Conservation (phyloP, 2,797 vertebrate species). For the Xenopus petersii region DNA sequence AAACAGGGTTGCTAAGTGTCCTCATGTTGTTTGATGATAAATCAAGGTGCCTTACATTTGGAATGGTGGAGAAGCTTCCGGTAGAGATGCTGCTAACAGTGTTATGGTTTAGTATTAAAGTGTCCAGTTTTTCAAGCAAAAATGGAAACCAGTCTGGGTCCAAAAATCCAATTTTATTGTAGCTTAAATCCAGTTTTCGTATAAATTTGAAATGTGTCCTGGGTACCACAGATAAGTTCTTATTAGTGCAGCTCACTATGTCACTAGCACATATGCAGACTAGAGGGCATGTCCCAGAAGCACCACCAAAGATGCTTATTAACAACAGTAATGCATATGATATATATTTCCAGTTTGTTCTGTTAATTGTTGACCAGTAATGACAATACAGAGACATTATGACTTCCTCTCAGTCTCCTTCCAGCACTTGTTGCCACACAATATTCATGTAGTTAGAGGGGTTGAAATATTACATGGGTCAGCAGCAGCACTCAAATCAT, state of each 20-base stretch:
- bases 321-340: slow-evolving; percentile 68
- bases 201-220: slow-evolving; percentile 72
- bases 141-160: slow-evolving; percentile 72
- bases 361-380: slow-evolving; percentile 53
- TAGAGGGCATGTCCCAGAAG: slow-evolving; percentile 70
- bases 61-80: slow-evolving; percentile 72
- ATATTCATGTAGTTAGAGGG: slow-evolving; percentile 49
- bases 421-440: slow-evolving; percentile 54
- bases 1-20: slow-evolving; percentile 68
- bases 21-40: slow-evolving; percentile 82
- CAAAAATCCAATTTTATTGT: slow-evolving; percentile 75
- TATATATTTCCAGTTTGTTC: slow-evolving; percentile 59
- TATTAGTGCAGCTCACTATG: slow-evolving; percentile 81
- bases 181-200: slow-evolving; percentile 82
- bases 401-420: slow-evolving; percentile 53
- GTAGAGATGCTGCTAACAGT: slow-evolving; percentile 68
- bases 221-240: slow-evolving; percentile 76
- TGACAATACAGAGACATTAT: slow-evolving; percentile 63
- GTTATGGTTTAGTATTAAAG: slow-evolving; percentile 78
- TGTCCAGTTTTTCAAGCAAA: slow-evolving; percentile 68
- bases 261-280: slow-evolving; percentile 86
- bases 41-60: slow-evolving; percentile 78
- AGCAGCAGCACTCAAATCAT: slow-evolving; percentile 52
- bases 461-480: slow-evolving; percentile 54
- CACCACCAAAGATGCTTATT: slow-evolving; percentile 58